Conservation (phyloP, 2,888 invertebrate species). For the Alsophila aescularia region DNA sequence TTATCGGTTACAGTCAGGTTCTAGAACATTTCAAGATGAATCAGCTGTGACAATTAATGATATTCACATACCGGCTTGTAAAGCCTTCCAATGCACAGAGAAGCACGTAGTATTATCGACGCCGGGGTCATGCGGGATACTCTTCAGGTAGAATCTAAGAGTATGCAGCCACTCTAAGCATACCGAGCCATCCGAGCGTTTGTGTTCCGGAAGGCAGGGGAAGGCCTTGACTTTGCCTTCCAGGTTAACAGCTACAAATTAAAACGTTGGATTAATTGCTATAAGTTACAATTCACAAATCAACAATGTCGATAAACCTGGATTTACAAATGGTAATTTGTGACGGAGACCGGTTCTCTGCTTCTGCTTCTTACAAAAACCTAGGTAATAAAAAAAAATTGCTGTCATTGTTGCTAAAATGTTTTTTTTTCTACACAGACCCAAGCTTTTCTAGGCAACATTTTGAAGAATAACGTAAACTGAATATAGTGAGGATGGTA, state of each 20-base stretch:
- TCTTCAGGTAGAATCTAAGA: conserved; percentile 88
- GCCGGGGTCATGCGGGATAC: conserved; percentile 77
- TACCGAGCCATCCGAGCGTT: conserved; percentile 85
- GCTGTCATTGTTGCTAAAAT: too few species aligned
- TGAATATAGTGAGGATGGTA: too few species aligned
- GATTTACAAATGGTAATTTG: too few species aligned
- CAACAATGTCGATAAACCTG: too few species aligned
- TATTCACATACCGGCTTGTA: conserved; percentile 77
- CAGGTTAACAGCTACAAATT: conserved; percentile 81
- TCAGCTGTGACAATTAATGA: background rate
- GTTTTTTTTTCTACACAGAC: too few species aligned
- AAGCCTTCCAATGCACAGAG: conserved; percentile 92
- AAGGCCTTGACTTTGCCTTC: conserved; percentile 87
- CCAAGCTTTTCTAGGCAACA: too few species aligned
- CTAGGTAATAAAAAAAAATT: too few species aligned
- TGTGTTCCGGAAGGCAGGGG: conserved; percentile 87
- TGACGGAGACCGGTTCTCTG: too few species aligned
- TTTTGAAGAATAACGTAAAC: too few species aligned
- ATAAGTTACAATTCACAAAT: too few species aligned
- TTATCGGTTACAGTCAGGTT: background rate
- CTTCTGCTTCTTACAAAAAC: too few species aligned
- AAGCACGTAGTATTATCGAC: conserved; percentile 91
- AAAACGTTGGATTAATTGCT: background rate
- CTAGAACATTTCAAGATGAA: background rate
- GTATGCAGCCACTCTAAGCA: conserved; percentile 93